Evolutionary conservation across 1,140 invertebrate genomes (phyloP), one percentile per base, ranked within the genome.

Genomic region (Saccostrea glomerata): DNA sequence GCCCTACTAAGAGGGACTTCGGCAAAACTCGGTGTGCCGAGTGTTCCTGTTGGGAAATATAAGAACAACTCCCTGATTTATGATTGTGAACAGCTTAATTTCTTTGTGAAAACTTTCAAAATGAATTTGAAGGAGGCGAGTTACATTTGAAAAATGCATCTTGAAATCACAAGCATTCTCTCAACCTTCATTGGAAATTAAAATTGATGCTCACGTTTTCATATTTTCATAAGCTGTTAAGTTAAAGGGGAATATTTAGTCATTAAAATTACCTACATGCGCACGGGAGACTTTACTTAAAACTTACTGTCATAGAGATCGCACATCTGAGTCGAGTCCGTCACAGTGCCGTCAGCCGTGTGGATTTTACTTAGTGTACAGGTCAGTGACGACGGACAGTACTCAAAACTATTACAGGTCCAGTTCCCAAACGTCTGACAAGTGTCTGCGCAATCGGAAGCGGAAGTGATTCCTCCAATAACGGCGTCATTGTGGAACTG

Each of bases 331-430:
- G 55, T 36, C 13, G 66, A 84, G 20, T n/a, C 60, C 0, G 90
- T 0, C 17, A 82, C 20, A 17, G 85, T 47, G 9, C 83, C 84
- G 55, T 89, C 88, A 11, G 85, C 84, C 73, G 60, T 85, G 36
- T 88, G 85, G 13, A 82, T 77, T 56, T 82, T 87, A 56, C 89
- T 90, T 17, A 91, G 55, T 2, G 88, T 90, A 82, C 91, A 91
- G 5, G 88, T 82, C 54, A 90, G 73, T 23, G 86, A 82, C 36
- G 30, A 4, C 0, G 85, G 40, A 82, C 91, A 91, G 82, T 86
- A 90, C 40, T 91, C 91, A 87, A 91, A 91, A 54, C 88, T 89
- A 20, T 88, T 87, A 87, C 90, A 91, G 3, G 87, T 86, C 63
- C 88, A 89, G 23, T 85, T 88, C 15, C 23, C 70, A 47, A 58